Base-by-base conservation (phyloP, 2,888 invertebrate genomes). In the Zygothrica quintamaculata region DNA sequence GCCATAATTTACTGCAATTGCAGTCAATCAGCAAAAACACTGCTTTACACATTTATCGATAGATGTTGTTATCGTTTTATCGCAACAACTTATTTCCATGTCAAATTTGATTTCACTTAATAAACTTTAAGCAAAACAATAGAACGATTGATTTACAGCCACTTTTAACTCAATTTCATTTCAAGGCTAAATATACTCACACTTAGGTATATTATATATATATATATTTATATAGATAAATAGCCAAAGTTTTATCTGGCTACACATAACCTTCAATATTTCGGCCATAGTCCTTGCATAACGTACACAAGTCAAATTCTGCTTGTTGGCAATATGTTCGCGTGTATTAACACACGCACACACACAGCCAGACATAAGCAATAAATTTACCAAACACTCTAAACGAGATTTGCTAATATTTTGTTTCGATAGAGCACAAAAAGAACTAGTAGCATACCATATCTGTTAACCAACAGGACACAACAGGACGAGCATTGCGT, bases 361-460 rank as follows among this genome's bases (percentile, higher is more conserved):
- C n/a, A n/a, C n/a, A n/a, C n/a, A n/a, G n/a, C n/a, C n/a, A n/a
- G n/a, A n/a, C n/a, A 26, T 59, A 22, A 43, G 70, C 73, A 68
- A 79, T 79, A 79, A 79, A 80, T 79, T 77, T 74, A n/a, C 64
- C 69, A 69, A 67, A 67, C 69, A 77, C 77, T 74, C 74, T 50
- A 64, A 78, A 65, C 53, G 65, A 64, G 68, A 79, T 78, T 81
- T 79, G 68, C 61, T 77, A 82, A 78, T 70, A 75, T 75, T 77
- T 62, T 67, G 70, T 58, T 74, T 53, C 61, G 43, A 58, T 65
- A 57, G 47, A 39, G 40, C 56, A 36, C 46, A 72, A n/a, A n/a
- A n/a, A n/a, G n/a, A n/a, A n/a, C n/a, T n/a, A n/a, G n/a, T n/a
- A n/a, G n/a, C n/a, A n/a, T n/a, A n/a, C n/a, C n/a, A n/a, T n/a